Base-by-base conservation (phyloP, 2,113 vertebrate species). In the Mohoua ochrocephala region DNA sequence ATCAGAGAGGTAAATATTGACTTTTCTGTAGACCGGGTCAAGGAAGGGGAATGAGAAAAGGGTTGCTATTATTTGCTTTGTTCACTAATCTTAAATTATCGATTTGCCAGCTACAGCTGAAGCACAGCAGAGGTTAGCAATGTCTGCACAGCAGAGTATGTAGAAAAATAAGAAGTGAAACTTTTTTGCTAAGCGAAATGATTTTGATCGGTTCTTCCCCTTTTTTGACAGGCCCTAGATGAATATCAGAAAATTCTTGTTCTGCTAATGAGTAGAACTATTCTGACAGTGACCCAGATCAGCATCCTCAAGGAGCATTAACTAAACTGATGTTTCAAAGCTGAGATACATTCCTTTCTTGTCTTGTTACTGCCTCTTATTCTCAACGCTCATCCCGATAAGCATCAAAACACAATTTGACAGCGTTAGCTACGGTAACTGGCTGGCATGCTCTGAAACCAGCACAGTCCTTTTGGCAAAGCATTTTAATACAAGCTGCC, bases 61-160 rank as follows among this genome's bases (percentile, higher is more conserved):
- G 27, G 35, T 56, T 82, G 79, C 33, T 82, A 63, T 89, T 80
- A 56, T 70, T 88, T 91, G 41, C 63, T 61, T 93, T 71, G 54
- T 67, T 80, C 60, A 74, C 68, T 94, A 88, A 87, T 96, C 87
- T 37, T 88, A 92, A 93, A 88, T 93, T 93, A 96, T 91, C 33
- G 75, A 96, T 94, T 85, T 73, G 45, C 42, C 60, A 95, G 35
- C 7, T 14, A 68, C 39, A 78, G 59, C 63, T 77, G 87, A 82
- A 86, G 41, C 52, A 73, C 76, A 69, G 42, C 47, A 82, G 67
- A 83, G 41, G 27, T 91, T 6, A 81, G 37, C 45, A 87, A 39
- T 13, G n/a, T 59, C 82, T 90, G 67, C 49, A 82, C 1, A 15
- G 60, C 22, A 59, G 68, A 94, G 52, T 73, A 84, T 41, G 45